phyloP scores from a whole-genome alignment of 2,888 invertebrate species.

The Gibbula magus region DNA sequence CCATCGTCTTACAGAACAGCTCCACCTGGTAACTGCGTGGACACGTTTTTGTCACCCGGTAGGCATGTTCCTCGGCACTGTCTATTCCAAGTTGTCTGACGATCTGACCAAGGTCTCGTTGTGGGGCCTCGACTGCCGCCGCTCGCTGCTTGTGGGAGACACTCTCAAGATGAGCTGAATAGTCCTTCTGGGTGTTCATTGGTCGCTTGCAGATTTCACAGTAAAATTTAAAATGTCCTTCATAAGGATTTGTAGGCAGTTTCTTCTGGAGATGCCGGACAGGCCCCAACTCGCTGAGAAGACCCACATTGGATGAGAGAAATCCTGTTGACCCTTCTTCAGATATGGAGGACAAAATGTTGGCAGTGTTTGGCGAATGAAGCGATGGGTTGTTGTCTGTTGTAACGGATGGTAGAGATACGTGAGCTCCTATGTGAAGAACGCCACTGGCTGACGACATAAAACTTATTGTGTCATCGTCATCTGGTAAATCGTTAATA shows the following conservation, averaged over 20 bases:
- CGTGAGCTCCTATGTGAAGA: background rate
- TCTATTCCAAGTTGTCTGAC: constrained; percentile 3
- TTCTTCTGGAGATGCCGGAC: background rate
- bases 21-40: constrained; percentile 67
- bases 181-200: constrained; percentile 55
- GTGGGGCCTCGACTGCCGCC: constrained; percentile 48
- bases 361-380: background rate
- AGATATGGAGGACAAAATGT: background rate
- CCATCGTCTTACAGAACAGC: constrained; percentile 60
- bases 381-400: background rate
- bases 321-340: background rate
- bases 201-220: constrained; percentile 53
- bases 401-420: background rate
- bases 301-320: background rate
- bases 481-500: background rate
- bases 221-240: constrained; percentile 30
- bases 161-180: constrained; percentile 53
- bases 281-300: background rate
- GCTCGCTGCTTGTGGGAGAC: constrained; percentile 51
- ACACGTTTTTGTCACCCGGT: constrained; percentile 35
- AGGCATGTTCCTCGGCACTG: background rate
- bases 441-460: background rate
- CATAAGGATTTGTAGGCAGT: background rate
- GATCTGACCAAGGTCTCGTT: constrained; percentile 20
- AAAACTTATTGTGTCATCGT: background rate